phyloP scores from a whole-genome alignment of 2,888 invertebrate species.

The Phytoseiulus persimilis region DNA sequence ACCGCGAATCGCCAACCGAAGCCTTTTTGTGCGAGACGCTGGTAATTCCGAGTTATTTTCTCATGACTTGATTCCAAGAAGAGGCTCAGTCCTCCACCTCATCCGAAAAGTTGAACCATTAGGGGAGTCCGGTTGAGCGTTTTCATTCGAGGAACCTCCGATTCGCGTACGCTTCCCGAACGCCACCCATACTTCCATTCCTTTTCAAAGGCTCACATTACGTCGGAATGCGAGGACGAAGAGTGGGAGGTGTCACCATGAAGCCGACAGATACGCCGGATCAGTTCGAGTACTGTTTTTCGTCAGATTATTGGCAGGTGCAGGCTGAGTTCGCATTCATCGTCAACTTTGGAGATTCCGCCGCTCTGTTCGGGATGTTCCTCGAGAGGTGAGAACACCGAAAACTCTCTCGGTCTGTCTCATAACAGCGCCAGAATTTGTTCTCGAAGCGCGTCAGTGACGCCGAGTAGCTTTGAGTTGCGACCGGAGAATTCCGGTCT shows the following conservation, averaged over 20 bases:
- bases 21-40: neutral
- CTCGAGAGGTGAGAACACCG: neutral
- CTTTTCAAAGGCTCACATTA: neutral
- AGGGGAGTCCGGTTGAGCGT: no score
- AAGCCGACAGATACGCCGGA: neutral
- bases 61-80: neutral
- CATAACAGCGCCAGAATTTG: no score
- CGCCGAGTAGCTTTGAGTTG: no score
- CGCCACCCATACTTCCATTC: neutral
- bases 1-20: neutral
- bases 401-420: no score
- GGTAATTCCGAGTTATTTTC: neutral
- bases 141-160: no score
- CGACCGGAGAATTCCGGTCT: no score
- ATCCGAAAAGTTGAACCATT: no score
- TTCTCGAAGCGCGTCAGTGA: no score
- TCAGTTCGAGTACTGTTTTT: slow-evolving; percentile 17
- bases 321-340: neutral
- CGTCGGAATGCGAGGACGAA: slow-evolving; percentile 22
- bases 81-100: no score
- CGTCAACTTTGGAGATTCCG: neutral
- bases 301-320: slow-evolving; percentile 21
- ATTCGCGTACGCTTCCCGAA: no score
- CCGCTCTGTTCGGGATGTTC: neutral
- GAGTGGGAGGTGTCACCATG: slow-evolving; percentile 25